Evolutionary conservation across 30 jellyfish, hydroid and myxozoan genomes (phyloP), one percentile per base, ranked within the genome.

Genomic region (Aurelia sp.): DNA sequence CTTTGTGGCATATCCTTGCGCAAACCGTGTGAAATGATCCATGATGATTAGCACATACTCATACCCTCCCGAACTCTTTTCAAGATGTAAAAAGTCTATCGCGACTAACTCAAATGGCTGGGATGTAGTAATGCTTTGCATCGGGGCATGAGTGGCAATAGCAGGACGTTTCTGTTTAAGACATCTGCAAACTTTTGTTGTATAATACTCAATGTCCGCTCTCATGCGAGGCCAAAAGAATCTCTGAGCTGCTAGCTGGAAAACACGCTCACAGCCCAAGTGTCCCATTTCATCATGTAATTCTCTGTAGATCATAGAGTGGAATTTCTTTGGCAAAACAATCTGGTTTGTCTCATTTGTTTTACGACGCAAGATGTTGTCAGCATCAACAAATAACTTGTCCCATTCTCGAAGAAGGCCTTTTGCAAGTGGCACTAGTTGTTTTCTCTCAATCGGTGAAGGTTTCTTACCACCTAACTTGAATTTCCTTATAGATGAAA

Each of bases 21-120:
- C 80, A 62, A 70, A 84, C 52, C 93, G 35, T 16, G 93, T 70
- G 44, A 84, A 84, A 44, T 84, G 90, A 61, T 72, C 93, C 77
- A 60, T 69, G 22, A 73, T 69, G 81, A 72, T 62, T 58, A 84
- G 52, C 18, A 84, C 61, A 72, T 84, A 58, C 60, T 84, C 93
- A 73, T 60, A 84, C 19, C 89, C 93, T 33, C 88, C 93, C 22
- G 88, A 22, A 18, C 72, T 19, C 63, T 51, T 60, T 78, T 63
- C 61, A 80, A 78, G 61, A 76, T 38, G 60, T 84, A 38, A 58
- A 41, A 78, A 60, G 61, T 21, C 61, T 15, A 78, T 60, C 66
- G 89, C 61, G 8, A 78, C 55, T 9, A 78, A 41, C 58, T 60
- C 89, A 21, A 78, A 57, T 22, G 82, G 89, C 63, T 78, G 61